phyloP scores from a whole-genome alignment of 92 coral and sea anemone species.

The Palythoa grandis region DNA sequence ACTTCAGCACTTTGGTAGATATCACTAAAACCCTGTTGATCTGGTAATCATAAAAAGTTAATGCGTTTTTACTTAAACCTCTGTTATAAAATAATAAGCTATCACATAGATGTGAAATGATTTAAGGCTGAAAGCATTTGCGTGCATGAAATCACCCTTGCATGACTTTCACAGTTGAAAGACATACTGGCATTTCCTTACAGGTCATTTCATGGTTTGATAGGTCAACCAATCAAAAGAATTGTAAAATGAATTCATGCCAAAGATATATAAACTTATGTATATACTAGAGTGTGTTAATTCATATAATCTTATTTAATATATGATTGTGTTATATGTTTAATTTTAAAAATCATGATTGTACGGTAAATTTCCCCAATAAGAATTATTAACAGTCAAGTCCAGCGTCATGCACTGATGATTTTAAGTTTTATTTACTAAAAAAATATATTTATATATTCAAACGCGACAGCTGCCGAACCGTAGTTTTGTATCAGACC shows the following conservation, averaged over 20 bases:
- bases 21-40: not conserved
- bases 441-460: not conserved
- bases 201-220: not conserved
- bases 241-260: not conserved
- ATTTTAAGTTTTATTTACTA: not conserved
- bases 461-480: slow-evolving; percentile 27
- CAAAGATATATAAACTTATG: not conserved
- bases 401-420: not conserved
- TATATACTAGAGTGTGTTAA: slow-evolving; percentile 7
- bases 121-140: not conserved
- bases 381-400: not conserved
- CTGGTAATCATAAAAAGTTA: not conserved
- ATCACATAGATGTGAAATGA: not conserved
- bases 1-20: not conserved
- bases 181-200: slow-evolving; percentile 6
- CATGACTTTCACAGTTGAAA: slow-evolving; percentile 9
- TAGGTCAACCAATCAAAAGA: slow-evolving; percentile 16
- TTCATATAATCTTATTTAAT: not conserved
- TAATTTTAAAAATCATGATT: not conserved
- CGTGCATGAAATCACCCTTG: not conserved
- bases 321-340: not conserved
- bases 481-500: not conserved
- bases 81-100: not conserved
- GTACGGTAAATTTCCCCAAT: not conserved
- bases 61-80: not conserved